Base-by-base conservation (phyloP, 2,888 invertebrate species). In the Agonum fuliginosum region DNA sequence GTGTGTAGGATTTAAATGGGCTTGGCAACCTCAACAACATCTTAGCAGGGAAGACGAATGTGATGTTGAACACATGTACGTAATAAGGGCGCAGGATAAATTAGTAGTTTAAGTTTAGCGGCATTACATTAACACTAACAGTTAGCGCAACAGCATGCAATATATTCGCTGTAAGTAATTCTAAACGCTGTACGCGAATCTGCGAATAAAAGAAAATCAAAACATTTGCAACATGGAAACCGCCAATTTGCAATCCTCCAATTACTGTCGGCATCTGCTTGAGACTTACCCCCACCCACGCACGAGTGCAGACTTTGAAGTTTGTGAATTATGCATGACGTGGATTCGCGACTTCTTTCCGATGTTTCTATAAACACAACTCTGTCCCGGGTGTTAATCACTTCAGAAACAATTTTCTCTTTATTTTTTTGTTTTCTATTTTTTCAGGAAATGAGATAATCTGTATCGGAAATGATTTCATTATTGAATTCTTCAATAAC, bases 191-290 rank as follows among this genome's bases (percentile, higher is more conserved):
- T 4, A 10, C 3, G 1, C 22, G 8, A 17, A 17, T n/a, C 17
- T 30, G 58, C 17, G 46, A 46, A 46, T 46, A 67, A 67, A 67
- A 67, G 3, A 67, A 67, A 67, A 62, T 62, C 30, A 62, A 62
- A 62, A 62, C 62, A 30, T 62, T 62, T n/a, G 54, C 54, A 20
- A 30, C 62, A 54, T 67, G 41, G 37, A 41, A 67, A 67, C 67
- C 67, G 67, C 67, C 67, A 67, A 67, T 67, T 67, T 67, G 37
- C 67, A 67, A 65, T 65, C 65, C 41, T 67, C 41, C 67, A 67
- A 67, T 67, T 67, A 67, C 67, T 20, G 67, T 12, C 37, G 8
- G 19, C 37, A 2, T 1, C 12, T 3, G n/a, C 48, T 19, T 5
- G 20, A 10, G 19, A 2, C 19, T 10, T 10, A 3, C 14, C n/a